These are phyloP conservation scores for Prunella himalayana DNA, from an alignment of 2,113 vertebrate species.

Conservation along the genomic window DNA sequence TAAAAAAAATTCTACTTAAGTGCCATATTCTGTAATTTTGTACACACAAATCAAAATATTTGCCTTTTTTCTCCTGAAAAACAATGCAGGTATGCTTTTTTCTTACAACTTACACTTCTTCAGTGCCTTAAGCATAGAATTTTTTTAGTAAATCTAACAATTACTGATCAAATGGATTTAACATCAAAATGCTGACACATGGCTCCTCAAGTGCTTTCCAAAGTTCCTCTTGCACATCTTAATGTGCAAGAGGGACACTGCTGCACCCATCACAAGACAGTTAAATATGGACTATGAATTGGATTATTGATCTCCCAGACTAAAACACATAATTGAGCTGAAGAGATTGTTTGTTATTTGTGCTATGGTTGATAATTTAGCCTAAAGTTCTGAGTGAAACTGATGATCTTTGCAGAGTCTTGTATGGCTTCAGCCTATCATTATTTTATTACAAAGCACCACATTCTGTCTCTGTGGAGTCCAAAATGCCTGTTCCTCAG, in stretches of 20 bases:
- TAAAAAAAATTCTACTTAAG: neutral
- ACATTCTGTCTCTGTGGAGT: neutral
- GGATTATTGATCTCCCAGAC: neutral
- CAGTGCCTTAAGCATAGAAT: neutral
- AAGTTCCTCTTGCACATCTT: constrained; percentile 27
- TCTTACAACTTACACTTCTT: neutral
- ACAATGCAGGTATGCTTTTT: neutral
- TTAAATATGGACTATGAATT: neutral
- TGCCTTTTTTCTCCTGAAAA: neutral
- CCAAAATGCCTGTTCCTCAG: neutral
- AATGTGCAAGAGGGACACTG: neutral
- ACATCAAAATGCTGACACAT: neutral
- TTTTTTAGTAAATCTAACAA: neutral
- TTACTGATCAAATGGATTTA: neutral
- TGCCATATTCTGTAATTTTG: neutral
- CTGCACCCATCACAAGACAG: neutral
- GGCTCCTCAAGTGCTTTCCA: neutral
- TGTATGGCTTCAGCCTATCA: neutral
- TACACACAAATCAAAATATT: neutral
- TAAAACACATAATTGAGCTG: neutral
- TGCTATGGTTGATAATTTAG: neutral
- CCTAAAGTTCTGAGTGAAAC: neutral
- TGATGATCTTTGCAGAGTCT: neutral
- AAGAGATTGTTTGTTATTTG: neutral
- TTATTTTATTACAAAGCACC: neutral